Conservation (phyloP, 2,113 vertebrate species). For the Physeter macrocephalus region DNA sequence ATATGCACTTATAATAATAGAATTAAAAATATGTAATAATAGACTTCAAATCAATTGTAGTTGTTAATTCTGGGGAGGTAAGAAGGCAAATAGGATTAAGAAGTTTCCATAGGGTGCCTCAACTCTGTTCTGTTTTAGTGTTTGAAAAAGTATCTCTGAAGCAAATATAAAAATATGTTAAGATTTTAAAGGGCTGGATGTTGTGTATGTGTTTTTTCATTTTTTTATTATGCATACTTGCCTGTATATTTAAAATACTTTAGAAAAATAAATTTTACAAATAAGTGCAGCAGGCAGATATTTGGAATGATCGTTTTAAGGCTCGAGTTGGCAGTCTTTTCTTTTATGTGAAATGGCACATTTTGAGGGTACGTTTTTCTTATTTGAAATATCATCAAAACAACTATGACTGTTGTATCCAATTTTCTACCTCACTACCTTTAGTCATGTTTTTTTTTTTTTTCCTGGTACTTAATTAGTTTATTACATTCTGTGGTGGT, state of each 20-base stretch:
- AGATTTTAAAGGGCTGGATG: background rate
- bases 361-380: background rate
- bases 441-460: background rate
- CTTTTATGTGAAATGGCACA: background rate
- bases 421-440: background rate
- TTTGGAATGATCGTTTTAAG: background rate
- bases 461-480: background rate
- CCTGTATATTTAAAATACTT: background rate
- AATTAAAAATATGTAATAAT: background rate
- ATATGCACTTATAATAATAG: background rate
- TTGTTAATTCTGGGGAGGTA: background rate
- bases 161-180: background rate
- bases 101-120: background rate
- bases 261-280: background rate
- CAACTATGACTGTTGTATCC: background rate
- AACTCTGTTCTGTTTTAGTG: background rate
- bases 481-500: background rate
- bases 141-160: background rate
- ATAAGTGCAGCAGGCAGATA: background rate
- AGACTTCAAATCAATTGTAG: background rate
- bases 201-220: background rate
- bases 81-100: background rate
- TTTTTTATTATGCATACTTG: background rate
- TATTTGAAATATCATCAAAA: background rate
- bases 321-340: background rate